Evolutionary conservation across 2,797 vertebrate genomes (phyloP).

Genomic region (Thripadectes ignobilis): DNA sequence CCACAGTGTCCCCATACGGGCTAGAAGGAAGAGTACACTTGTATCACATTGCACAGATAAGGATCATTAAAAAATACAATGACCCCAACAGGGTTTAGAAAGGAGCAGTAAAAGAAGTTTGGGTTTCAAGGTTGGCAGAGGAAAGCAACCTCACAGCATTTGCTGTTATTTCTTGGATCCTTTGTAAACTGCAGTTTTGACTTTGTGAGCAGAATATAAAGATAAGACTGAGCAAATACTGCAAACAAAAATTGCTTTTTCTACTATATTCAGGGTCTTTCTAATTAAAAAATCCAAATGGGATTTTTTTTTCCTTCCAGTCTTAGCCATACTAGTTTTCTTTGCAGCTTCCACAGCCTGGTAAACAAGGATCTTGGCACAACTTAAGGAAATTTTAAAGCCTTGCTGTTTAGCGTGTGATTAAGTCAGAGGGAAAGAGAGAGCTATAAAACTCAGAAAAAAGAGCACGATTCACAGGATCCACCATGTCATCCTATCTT

Average conservation of each 20-base stretch:
- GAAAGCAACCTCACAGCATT: slow-evolving; percentile 20
- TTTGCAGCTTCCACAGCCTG: not conserved
- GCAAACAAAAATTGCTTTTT: not conserved
- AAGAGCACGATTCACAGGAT: slow-evolving; percentile 25
- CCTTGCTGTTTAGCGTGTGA: not conserved
- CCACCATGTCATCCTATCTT: slow-evolving; percentile 2
- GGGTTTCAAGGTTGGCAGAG: slow-evolving; percentile 28
- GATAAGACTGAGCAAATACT: not conserved
- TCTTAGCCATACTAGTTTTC: not conserved
- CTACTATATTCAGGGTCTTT: not conserved
- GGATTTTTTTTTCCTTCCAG: not conserved
- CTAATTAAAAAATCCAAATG: not conserved
- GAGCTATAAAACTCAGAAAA: not conserved
- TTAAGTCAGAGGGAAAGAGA: not conserved
- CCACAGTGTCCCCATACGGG: slow-evolving; percentile 21
- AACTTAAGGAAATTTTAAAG: slow-evolving; percentile 21
- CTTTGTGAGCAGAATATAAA: not conserved
- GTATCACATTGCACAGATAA: slow-evolving; percentile 56
- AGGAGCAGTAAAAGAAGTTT: not conserved
- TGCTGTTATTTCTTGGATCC: not conserved
- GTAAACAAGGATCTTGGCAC: slow-evolving; percentile 2
- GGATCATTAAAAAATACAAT: slow-evolving; percentile 60
- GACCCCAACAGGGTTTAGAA: slow-evolving; percentile 8
- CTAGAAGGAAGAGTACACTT: slow-evolving; percentile 8
- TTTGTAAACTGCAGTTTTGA: not conserved